phyloP scores from a whole-genome alignment of 2,888 invertebrate species.

The Pachliopta kotzebuea region DNA sequence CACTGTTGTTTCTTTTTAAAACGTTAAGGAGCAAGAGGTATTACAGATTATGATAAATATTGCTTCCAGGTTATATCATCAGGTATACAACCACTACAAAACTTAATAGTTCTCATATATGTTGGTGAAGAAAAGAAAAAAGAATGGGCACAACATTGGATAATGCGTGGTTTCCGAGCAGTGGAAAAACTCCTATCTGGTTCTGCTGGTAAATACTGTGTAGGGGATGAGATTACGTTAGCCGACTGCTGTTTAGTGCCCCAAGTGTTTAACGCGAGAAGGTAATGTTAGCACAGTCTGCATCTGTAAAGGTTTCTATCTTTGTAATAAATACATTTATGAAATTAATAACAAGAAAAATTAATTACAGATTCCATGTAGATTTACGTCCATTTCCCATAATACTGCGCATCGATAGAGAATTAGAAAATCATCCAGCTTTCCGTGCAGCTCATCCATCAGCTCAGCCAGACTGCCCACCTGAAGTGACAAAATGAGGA shows the following conservation, averaged over 20 bases:
- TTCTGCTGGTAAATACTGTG: conserved; percentile 94
- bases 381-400: conserved; percentile 94
- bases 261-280: conserved; percentile 96
- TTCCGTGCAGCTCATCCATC: conserved; percentile 95
- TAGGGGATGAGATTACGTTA: conserved; percentile 95
- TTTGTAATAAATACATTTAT: background rate
- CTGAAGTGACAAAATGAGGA: conserved; percentile 87
- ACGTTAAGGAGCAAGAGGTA: background rate
- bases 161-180: conserved; percentile 92
- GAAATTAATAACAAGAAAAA: too few relatives aligned
- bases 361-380: conserved; percentile 88
- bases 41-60: conserved; percentile 5
- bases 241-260: conserved; percentile 98
- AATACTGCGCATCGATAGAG: conserved; percentile 92
- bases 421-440: conserved; percentile 92
- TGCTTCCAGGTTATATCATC: conserved; percentile 86
- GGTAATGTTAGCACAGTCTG: conserved; percentile 72
- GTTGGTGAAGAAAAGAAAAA: conserved; percentile 94
- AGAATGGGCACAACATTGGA: conserved; percentile 97
- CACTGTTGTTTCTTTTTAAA: background rate
- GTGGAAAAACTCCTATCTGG: conserved; percentile 92
- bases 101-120: conserved; percentile 91
- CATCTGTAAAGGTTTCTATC: background rate
- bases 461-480: conserved; percentile 96
- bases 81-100: conserved; percentile 98